phyloP scores from a whole-genome alignment of 2,113 vertebrate species.

The Urocynchramus pylzowi region DNA sequence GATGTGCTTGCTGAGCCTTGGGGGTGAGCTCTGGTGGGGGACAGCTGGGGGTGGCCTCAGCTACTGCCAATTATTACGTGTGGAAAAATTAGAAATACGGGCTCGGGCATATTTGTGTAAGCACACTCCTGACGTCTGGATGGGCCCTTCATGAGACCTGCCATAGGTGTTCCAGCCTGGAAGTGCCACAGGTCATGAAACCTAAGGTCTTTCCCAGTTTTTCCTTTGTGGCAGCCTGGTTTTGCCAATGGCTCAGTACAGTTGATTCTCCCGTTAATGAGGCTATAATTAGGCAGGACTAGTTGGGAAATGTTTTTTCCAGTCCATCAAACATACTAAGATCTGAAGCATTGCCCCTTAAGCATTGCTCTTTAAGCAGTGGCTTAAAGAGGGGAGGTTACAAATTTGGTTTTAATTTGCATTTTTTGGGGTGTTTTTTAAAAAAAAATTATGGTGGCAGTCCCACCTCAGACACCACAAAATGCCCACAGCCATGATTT shows the following conservation, averaged over 20 bases:
- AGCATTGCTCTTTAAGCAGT: too few species aligned
- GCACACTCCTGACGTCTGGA: rapidly evolving
- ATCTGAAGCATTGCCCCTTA: neutral
- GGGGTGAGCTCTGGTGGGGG: neutral
- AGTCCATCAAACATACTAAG: neutral
- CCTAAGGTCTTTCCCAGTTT: neutral
- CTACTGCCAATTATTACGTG: rapidly evolving
- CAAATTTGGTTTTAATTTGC: neutral
- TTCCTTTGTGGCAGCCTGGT: neutral
- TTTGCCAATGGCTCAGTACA: neutral
- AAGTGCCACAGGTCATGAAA: neutral
- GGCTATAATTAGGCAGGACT: conserved; percentile 3
- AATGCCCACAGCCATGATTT: neutral
- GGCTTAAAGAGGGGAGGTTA: neutral
- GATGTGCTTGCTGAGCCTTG: neutral
- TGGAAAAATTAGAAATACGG: neutral
- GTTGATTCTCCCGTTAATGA: neutral
- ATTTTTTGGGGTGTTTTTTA: neutral
- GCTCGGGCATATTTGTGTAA: rapidly evolving
- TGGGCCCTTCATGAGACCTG: neutral
- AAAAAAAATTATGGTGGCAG: neutral
- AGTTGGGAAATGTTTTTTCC: neutral
- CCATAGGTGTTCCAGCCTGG: neutral
- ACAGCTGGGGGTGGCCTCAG: neutral
- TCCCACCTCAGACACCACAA: neutral